These are phyloP conservation scores for Prunella fulvescens DNA, from an alignment of 2,113 vertebrate species.

Conservation along the genomic window DNA sequence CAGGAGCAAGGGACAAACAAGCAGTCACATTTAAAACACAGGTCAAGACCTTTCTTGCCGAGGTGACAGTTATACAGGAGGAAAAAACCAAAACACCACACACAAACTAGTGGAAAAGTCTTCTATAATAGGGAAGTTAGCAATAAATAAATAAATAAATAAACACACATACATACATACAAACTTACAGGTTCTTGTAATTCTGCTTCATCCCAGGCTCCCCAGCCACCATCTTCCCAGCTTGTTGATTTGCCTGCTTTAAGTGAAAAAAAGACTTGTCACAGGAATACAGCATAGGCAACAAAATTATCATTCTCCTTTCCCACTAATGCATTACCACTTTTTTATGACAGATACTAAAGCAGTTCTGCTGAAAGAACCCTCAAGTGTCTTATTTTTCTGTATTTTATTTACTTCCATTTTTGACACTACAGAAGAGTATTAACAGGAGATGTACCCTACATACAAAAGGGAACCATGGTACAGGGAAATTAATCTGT, in stretches of 20 bases:
- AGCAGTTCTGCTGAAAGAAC: neutral
- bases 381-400: neutral
- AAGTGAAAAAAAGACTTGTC: neutral
- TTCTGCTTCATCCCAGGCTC: slow-evolving; percentile 80
- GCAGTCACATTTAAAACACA: neutral
- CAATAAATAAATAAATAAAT: neutral
- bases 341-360: neutral
- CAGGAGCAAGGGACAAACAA: neutral
- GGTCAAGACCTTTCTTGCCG: neutral
- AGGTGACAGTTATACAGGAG: neutral
- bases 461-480: neutral
- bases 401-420: neutral
- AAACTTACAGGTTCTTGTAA: slow-evolving; percentile 73
- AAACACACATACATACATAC: neutral
- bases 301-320: neutral
- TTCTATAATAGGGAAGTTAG: neutral
- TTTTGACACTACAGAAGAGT: neutral
- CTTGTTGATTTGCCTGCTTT: slow-evolving; percentile 69
- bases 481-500: neutral
- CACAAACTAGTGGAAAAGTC: neutral
- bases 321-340: neutral
- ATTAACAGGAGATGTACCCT: neutral
- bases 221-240: slow-evolving; percentile 83
- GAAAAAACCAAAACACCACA: neutral
- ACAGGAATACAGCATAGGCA: neutral